Evolutionary conservation across 2,888 invertebrate species (phyloP).

Genomic region (Drosophila antonietae): DNA sequence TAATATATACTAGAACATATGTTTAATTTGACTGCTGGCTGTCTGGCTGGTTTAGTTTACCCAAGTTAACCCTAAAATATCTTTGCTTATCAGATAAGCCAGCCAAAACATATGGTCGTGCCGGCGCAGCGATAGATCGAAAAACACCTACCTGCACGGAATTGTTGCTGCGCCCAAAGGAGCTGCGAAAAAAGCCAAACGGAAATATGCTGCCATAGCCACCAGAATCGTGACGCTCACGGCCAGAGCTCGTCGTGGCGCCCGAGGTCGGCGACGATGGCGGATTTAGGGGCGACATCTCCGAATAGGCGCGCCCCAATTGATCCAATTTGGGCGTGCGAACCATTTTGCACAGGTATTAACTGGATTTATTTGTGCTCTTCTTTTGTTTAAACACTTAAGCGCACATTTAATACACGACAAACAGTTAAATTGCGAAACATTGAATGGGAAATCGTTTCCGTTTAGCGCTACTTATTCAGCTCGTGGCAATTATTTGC

Average conservation of each 20-base stretch:
- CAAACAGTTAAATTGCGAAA: slow-evolving; percentile 23
- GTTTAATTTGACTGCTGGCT: slow-evolving; percentile 24
- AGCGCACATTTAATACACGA: slow-evolving; percentile 18
- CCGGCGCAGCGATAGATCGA: not conserved
- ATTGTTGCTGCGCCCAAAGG: slow-evolving; percentile 72
- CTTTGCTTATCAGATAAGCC: slow-evolving; percentile 39
- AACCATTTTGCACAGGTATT: slow-evolving; percentile 58
- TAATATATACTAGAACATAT: slow-evolving; percentile 19
- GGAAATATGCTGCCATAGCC: slow-evolving; percentile 83
- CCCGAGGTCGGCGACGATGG: slow-evolving; percentile 37
- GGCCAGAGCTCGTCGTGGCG: slow-evolving; percentile 57
- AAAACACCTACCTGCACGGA: slow-evolving; percentile 81
- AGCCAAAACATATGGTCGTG: slow-evolving; percentile 47
- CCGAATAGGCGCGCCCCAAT: slow-evolving; percentile 82
- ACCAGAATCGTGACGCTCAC: slow-evolving; percentile 60
- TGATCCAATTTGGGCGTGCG: slow-evolving; percentile 73
- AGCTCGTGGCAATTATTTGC: slow-evolving; percentile 38
- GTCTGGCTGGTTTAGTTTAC: slow-evolving; percentile 32
- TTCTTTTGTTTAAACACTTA: slow-evolving; percentile 18
- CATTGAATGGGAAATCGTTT: slow-evolving; percentile 14
- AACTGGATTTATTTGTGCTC: not conserved
- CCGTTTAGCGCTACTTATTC: slow-evolving; percentile 23
- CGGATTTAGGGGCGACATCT: slow-evolving; percentile 84
- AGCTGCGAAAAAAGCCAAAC: slow-evolving; percentile 82
- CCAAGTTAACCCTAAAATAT: slow-evolving; percentile 9